phyloP scores from a whole-genome alignment of 92 coral and sea anemone species.

The Palythoa grandiflora region DNA sequence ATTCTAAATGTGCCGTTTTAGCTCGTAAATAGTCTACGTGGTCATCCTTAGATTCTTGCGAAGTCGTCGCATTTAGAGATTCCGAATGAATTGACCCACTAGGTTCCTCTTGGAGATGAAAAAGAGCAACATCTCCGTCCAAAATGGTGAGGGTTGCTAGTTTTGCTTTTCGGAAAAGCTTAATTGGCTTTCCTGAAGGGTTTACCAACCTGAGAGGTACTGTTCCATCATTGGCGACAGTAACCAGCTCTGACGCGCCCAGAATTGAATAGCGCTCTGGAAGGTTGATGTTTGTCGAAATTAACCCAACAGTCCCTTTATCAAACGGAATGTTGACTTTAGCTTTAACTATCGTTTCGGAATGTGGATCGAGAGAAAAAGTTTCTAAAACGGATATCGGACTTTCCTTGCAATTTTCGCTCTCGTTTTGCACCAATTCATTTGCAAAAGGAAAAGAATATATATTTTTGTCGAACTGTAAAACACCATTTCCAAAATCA shows the following conservation, averaged over 20 bases:
- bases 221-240: constrained; percentile 26
- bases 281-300: constrained; percentile 3
- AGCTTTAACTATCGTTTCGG: not conserved
- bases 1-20: not conserved
- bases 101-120: not conserved
- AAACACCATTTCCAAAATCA: not conserved
- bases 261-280: constrained; percentile 38
- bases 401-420: not conserved
- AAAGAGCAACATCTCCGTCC: constrained; percentile 4
- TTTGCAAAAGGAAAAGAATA: constrained; percentile 11
- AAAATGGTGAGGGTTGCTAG: constrained; percentile 36
- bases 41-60: not conserved
- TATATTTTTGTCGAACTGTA: not conserved
- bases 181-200: constrained; percentile 43
- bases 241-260: constrained; percentile 45
- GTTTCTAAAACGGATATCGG: not conserved
- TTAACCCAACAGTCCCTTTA: constrained; percentile 5
- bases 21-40: not conserved
- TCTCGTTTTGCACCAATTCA: not conserved
- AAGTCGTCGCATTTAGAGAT: not conserved
- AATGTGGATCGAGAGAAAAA: not conserved
- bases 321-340: constrained; percentile 3
- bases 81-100: not conserved
- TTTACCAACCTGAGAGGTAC: constrained; percentile 63
- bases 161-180: constrained; percentile 46